A percentile compares a stretch with the other conserved stretches of the same genome.
These are phyloP conservation scores for Clarias magur DNA, from an alignment of 2,113 vertebrate species.

Conservation along the genomic window DNA sequence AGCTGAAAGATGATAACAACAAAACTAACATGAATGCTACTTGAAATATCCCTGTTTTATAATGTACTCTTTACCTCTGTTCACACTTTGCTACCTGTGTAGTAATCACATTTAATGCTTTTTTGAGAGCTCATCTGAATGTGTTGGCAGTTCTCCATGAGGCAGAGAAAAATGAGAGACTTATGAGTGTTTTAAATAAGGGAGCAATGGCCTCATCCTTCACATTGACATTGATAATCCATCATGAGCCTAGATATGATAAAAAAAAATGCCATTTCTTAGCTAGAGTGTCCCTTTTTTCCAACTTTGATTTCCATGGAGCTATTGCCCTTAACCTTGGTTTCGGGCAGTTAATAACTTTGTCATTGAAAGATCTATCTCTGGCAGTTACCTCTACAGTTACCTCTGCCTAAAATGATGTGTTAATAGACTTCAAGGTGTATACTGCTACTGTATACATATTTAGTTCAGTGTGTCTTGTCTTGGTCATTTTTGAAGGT, in stretches of 20 bases:
- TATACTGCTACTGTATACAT: slow-evolving; percentile 69
- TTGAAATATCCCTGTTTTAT: neutral
- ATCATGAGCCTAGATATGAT: slow-evolving; percentile 73
- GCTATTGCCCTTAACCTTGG: slow-evolving; percentile 73
- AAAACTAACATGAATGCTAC: neutral
- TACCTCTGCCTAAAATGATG: slow-evolving; percentile 62
- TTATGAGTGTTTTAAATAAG: slow-evolving; percentile 69
- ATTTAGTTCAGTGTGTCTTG: neutral
- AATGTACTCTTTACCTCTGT: neutral
- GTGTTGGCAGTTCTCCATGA: slow-evolving; percentile 63
- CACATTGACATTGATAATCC: slow-evolving; percentile 78
- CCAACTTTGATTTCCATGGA: slow-evolving; percentile 69
- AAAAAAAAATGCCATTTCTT: slow-evolving; percentile 66
- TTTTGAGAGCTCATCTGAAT: slow-evolving; percentile 64
- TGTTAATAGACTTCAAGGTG: slow-evolving; percentile 63
- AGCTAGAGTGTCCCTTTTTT: slow-evolving; percentile 67
- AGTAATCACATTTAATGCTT: slow-evolving; percentile 54
- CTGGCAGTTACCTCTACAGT: too few relatives aligned
- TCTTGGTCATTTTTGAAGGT: neutral
- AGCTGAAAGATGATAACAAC: neutral
- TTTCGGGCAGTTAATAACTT: slow-evolving; percentile 70
- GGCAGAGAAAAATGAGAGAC: slow-evolving; percentile 65
- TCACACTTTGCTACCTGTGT: slow-evolving; percentile 28
- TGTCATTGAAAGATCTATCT: too few relatives aligned
- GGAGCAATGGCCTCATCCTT: slow-evolving; percentile 69